Base-by-base conservation (phyloP, 2,113 vertebrate species). In the Cepphus grylle region DNA sequence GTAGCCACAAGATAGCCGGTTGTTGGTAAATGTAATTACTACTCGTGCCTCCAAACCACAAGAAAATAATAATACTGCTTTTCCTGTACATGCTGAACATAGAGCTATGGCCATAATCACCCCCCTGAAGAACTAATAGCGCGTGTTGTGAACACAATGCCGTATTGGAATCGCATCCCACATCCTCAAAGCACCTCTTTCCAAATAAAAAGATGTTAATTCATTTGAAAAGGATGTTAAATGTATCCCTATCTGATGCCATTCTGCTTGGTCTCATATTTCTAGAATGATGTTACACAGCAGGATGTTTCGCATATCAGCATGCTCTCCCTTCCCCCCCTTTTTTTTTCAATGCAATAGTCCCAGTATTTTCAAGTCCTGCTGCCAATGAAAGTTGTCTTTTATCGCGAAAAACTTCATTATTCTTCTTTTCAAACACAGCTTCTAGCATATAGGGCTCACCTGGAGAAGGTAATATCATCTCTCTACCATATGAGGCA, bases 1-100 rank as follows among this genome's bases (percentile, higher is more conserved):
- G 81, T 36, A 94, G 79, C 94, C 95, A 93, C 89, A 94, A 95
- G 88, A 94, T 82, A 93, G 82, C 79, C 22, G 20, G 81, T 86
- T 77, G 23, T 70, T 95, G 95, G 94, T 95, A 94, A 94, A 91
- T 56, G 63, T 83, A 93, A 96, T 52, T 76, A 82, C 89, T 86
- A 76, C 53, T 87, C 4, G 2, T 89, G 67, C 47, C 53, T 96
- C 79, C 81, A 88, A 94, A 91, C 91, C 91, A 83, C 63, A 84
- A 86, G 88, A 96, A 95, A 96, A 94, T 79, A 96, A 86, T 91
- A 66, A 67, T 40, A 77, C 56, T 78, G 50, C 66, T 96, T 73
- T 77, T 85, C 79, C 90, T 87, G 73, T 61, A 81, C 58, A 38
- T 81, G 63, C 40, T 74, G 84, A 96, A 96, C 90, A 72, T 15